A percentile compares a stretch with the other conserved stretches of the same genome.
Evolutionary conservation across 2,113 vertebrate species (phyloP).

Genomic region (Bagarius yarrelli): DNA sequence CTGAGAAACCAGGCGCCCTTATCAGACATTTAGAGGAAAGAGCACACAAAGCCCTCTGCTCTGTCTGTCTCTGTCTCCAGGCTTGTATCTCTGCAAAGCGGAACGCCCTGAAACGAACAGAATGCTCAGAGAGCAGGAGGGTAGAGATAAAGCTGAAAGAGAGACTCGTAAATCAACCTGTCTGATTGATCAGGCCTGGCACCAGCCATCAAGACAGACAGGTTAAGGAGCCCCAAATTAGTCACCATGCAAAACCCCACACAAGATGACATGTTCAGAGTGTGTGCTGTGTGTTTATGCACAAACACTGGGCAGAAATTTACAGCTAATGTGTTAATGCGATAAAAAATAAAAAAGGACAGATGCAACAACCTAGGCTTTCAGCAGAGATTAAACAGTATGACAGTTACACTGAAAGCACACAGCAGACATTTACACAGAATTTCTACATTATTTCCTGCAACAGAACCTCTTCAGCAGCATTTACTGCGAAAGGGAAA

Average conservation of each 20-base stretch:
- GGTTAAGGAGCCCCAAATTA: neutral
- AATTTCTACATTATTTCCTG: constrained; percentile 16
- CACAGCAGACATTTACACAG: neutral
- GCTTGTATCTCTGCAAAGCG: constrained; percentile 33
- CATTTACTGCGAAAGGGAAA: neutral
- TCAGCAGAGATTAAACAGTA: neutral
- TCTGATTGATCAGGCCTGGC: constrained; percentile 7
- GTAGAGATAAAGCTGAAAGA: constrained; percentile 29
- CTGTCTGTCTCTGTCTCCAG: constrained; percentile 12
- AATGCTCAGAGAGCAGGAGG: constrained; percentile 19
- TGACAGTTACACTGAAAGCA: neutral
- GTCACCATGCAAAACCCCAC: neutral
- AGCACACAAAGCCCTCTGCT: constrained; percentile 17
- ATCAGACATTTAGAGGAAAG: constrained; percentile 40
- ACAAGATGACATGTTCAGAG: neutral
- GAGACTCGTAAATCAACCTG: constrained; percentile 24
- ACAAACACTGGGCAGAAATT: neutral
- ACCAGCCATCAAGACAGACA: neutral
- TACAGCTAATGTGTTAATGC: neutral
- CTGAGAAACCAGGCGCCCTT: constrained; percentile 34
- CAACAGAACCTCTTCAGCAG: constrained; percentile 8
- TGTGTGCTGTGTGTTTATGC: neutral
- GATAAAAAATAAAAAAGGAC: neutral
- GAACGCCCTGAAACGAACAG: constrained; percentile 29
- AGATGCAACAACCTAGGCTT: neutral